Base-by-base conservation (phyloP, 2,113 vertebrate species). In the Hypanus sabinus region DNA sequence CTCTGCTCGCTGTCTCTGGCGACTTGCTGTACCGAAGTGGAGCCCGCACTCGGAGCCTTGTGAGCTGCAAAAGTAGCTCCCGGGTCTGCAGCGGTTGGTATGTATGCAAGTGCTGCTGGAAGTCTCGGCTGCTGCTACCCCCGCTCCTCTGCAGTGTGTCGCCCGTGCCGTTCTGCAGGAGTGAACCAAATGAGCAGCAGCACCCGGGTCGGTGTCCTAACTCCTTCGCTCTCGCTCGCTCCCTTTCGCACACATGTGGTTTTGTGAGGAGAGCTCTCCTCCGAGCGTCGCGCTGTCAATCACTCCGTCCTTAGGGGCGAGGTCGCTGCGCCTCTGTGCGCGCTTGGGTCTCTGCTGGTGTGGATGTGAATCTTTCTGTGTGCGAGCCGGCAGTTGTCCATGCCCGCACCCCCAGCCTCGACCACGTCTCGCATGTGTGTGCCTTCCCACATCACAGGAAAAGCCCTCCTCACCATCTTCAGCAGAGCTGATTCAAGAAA, bases 181-280 rank as follows among this genome's bases (percentile, higher is more conserved):
- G 30, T 88, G 60, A 60, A 88, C 57, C 18, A 30, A 65, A 57
- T 88, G 57, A 88, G 60, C 14, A 9, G 73, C n/a, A 87, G 4
- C 83, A 60, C 85, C 60, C 33, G n/a, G 33, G 60, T 62, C 79
- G 4, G 38, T 24, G 36, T 36, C 80, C 80, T 60, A 24, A 70
- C 46, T 46, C 4, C 46, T 46, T 46, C 46, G 46, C 68, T 70
- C 18, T 18, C 71, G 18, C 71, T 20, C 71, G 1, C 83, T 14
- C 24, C 12, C 30, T 60, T 57, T 9, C 71, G 20, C 83, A 87
- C 83, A 81, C 83, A 87, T 90, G 85, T 65, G 85, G 85, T 60
- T 90, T 90, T 90, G 85, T 90, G 85, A 90, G 55, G 27, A 60
- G 62, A 90, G n/a, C 85, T 90, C 85, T 90, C 60, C 16, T n/a